phyloP scores from a whole-genome alignment of 2,888 invertebrate genomes.

The Scotopteryx bipunctaria region DNA sequence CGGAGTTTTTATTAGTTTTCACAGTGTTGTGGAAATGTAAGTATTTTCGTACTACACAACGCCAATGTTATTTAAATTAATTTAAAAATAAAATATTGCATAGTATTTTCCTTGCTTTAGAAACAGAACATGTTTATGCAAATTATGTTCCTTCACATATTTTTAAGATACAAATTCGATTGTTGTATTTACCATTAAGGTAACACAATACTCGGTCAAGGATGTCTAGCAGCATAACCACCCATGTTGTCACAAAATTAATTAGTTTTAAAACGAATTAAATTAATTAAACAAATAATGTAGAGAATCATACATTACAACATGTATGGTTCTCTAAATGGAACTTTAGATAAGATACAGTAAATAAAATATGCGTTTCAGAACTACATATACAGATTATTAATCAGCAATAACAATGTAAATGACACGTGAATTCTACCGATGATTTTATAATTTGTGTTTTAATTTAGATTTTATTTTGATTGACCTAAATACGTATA shows the following conservation, averaged over 20 bases:
- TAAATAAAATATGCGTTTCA: no score
- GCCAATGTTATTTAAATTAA: no score
- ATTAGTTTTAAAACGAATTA: neutral
- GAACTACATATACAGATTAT: no score
- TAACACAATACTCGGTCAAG: conserved; percentile 32
- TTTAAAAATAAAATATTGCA: neutral
- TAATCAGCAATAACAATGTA: no score
- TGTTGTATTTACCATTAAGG: conserved; percentile 13
- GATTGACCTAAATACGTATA: no score
- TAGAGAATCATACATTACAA: conserved; percentile 8
- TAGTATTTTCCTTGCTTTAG: conserved; percentile 2
- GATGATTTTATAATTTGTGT: no score
- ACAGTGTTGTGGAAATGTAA: conserved; percentile 68
- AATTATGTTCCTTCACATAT: neutral
- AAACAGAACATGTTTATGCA: neutral
- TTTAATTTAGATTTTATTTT: no score
- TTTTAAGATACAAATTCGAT: neutral
- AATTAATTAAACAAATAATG: no score
- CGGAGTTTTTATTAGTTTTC: conserved; percentile 58
- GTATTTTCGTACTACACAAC: conserved; percentile 43
- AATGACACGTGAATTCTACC: no score
- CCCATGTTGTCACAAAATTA: conserved; percentile 13
- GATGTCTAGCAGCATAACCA: conserved; percentile 25
- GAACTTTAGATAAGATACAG: no score
- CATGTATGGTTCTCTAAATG: no score